phyloP scores from a whole-genome alignment of 1,140 invertebrate species.

The Platorchestia sp. region DNA sequence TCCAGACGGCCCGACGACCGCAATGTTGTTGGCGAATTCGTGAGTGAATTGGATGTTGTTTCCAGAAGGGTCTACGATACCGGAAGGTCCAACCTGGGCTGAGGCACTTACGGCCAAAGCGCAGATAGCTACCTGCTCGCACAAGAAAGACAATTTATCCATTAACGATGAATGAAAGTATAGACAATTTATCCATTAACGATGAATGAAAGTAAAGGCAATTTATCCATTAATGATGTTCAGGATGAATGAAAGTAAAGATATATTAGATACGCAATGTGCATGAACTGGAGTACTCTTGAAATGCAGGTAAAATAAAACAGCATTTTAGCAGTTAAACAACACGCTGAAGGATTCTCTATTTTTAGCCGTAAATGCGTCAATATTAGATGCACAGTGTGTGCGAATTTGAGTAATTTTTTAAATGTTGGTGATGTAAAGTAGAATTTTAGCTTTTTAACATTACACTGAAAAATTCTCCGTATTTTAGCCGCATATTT shows the following conservation, averaged over 20 bases:
- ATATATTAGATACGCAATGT: not conserved
- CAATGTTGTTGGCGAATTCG: slow-evolving; percentile 57
- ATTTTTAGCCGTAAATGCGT: not conserved
- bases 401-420: too few relatives aligned
- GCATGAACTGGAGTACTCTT: not conserved
- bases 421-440: too few relatives aligned
- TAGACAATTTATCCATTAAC: not conserved
- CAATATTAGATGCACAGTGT: not conserved
- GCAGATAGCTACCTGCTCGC: slow-evolving; percentile 57
- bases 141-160: not conserved
- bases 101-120: slow-evolving; percentile 45
- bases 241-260: not conserved
- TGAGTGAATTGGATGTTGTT: slow-evolving; percentile 57
- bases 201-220: not conserved
- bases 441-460: too few relatives aligned
- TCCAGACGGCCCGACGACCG: slow-evolving; percentile 53
- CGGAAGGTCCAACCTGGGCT: slow-evolving; percentile 58
- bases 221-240: not conserved
- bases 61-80: slow-evolving; percentile 51
- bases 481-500: too few relatives aligned
- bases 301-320: not conserved
- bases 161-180: too few relatives aligned
- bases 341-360: not conserved
- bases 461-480: too few relatives aligned
- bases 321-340: not conserved